Percentiles rank a stretch among this genome's conserved stretches.
Evolutionary conservation across 1,140 invertebrate species (phyloP).

Genomic region (Nasonia longicornis): DNA sequence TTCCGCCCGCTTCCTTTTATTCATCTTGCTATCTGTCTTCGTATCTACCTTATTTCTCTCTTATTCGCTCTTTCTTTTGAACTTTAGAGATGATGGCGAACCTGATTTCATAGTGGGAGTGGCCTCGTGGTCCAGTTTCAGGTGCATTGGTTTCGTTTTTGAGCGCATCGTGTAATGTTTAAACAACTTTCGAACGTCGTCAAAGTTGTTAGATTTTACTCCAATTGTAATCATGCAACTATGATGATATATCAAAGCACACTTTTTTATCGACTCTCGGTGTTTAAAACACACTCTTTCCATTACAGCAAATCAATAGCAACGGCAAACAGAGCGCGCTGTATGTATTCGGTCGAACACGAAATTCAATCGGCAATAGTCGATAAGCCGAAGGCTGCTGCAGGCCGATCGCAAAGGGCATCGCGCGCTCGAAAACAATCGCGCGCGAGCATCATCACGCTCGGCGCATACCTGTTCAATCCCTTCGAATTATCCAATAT

Average conservation of each 20-base stretch:
- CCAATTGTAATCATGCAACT: too few relatives aligned
- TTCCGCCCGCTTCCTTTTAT: conserved; percentile 27
- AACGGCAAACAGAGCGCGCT: too few relatives aligned
- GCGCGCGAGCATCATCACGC: not conserved
- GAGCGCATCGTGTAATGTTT: too few relatives aligned
- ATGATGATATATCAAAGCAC: too few relatives aligned
- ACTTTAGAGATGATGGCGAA: conserved; percentile 49
- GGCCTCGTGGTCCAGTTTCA: conserved; percentile 53
- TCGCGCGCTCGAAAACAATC: conserved; percentile 24
- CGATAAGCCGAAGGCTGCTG: not conserved
- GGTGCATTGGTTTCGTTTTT: conserved; percentile 8
- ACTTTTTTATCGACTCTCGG: too few relatives aligned
- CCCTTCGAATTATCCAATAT: conserved; percentile 39
- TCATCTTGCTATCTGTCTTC: conserved; percentile 23
- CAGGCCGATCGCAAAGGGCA: not conserved
- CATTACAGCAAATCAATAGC: too few relatives aligned
- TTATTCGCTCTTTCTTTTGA: conserved; percentile 41
- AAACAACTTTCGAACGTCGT: too few relatives aligned
- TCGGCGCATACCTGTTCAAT: not conserved
- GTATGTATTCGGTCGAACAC: not conserved
- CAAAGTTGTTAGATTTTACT: too few relatives aligned
- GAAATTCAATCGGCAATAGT: conserved; percentile 17
- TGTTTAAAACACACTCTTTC: too few relatives aligned
- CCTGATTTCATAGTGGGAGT: conserved; percentile 58
- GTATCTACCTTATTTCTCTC: conserved; percentile 45